Conservation (phyloP, 2,888 invertebrate genomes). For the Synergus laeviventris region DNA sequence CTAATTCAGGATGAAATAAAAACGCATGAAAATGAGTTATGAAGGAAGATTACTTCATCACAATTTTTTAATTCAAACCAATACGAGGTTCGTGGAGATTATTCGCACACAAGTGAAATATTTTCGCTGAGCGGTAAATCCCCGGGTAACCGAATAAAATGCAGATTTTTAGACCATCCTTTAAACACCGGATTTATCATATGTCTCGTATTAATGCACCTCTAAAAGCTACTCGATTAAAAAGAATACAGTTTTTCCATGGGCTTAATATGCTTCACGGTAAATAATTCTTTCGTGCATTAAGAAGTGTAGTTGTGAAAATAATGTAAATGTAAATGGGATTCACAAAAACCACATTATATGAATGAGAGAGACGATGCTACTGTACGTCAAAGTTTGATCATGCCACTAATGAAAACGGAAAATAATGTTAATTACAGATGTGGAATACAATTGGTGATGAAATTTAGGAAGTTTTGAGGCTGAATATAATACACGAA, state of each 20-base stretch:
- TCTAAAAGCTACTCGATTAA: background rate
- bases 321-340: background rate
- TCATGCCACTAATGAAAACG: background rate
- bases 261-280: background rate
- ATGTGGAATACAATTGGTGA: background rate
- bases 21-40: constrained; percentile 35
- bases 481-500: background rate
- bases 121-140: constrained; percentile 27
- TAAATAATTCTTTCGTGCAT: background rate
- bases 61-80: constrained; percentile 36
- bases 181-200: constrained; percentile 24
- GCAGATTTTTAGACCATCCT: constrained; percentile 27
- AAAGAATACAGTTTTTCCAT: background rate
- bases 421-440: background rate
- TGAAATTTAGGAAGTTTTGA: constrained; percentile 11
- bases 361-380: too few relatives aligned
- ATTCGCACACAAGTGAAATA: constrained; percentile 21
- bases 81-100: constrained; percentile 27
- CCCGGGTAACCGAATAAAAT: constrained; percentile 22
- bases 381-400: too few relatives aligned
- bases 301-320: background rate
- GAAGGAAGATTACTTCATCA: constrained; percentile 35
- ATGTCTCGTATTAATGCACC: constrained; percentile 1
- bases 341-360: too few relatives aligned
- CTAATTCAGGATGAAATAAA: constrained; percentile 39